Evolutionary conservation across 2,113 vertebrate genomes (phyloP).

Genomic region (Reinhardtius hippoglossoides): DNA sequence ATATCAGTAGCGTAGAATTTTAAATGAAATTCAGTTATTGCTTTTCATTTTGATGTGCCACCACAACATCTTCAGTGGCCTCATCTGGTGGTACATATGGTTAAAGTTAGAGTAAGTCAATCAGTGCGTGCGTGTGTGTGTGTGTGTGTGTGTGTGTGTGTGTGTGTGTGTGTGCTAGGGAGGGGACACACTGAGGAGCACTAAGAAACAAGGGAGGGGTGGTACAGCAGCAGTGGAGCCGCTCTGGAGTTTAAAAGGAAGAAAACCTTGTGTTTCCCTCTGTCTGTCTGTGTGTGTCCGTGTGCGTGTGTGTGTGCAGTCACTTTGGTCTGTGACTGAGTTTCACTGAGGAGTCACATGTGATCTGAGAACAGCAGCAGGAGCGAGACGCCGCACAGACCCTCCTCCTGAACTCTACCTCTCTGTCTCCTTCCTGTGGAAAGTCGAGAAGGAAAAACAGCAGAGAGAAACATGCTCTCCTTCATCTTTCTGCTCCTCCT

Average conservation of each 20-base stretch:
- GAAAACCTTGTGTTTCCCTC: too few relatives aligned
- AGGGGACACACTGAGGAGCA: too few relatives aligned
- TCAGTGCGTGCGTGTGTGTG: neutral
- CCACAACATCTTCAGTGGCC: too few relatives aligned
- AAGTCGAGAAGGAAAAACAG: neutral
- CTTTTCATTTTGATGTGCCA: too few relatives aligned
- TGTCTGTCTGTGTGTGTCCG: neutral
- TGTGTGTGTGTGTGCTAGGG: too few relatives aligned
- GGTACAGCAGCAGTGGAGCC: too few relatives aligned
- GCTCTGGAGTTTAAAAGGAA: too few relatives aligned
- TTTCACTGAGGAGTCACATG: constrained; percentile 18
- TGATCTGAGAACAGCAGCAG: constrained; percentile 1
- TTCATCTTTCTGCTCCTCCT: constrained; percentile 62
- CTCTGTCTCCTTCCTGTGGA: neutral
- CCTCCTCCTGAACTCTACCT: neutral
- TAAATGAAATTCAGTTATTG: too few relatives aligned
- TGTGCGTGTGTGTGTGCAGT: constrained; percentile 31
- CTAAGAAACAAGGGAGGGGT: too few relatives aligned
- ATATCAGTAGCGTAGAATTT: too few relatives aligned
- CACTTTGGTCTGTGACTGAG: neutral
- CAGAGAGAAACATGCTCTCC: constrained; percentile 51
- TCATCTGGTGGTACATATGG: too few relatives aligned
- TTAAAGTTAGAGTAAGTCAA: too few relatives aligned
- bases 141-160: neutral
- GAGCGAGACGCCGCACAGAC: neutral